A percentile compares a stretch with the other conserved stretches of the same genome.
Evolutionary conservation across 2,797 vertebrate species (phyloP).

Genomic region (Nyctibius grandis): DNA sequence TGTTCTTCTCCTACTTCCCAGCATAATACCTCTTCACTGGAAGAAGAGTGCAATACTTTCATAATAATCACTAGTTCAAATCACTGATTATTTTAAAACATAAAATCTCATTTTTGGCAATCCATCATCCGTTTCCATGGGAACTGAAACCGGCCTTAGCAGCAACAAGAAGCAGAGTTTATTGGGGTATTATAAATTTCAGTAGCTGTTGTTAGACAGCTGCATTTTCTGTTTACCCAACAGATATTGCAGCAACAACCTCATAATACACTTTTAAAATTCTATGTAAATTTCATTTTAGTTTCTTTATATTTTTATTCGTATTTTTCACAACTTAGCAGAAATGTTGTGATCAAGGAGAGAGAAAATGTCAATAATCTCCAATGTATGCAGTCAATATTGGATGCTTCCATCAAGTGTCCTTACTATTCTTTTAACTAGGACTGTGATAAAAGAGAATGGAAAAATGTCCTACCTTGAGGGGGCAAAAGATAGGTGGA

Average conservation of each 20-base stretch:
- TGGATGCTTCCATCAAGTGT: not conserved
- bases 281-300: not conserved
- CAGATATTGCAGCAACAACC: constrained; percentile 1
- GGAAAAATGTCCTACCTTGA: not conserved
- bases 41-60: constrained; percentile 9
- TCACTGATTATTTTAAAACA: constrained; percentile 64
- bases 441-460: not conserved
- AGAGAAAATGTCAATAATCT: not conserved
- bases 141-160: constrained; percentile 45
- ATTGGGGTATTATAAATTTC: constrained; percentile 45
- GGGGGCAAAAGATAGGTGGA: not conserved
- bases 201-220: constrained; percentile 40
- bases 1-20: not conserved
- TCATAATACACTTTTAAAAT: not conserved
- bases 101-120: constrained; percentile 53
- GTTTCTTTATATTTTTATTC: constrained; percentile 17
- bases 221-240: constrained; percentile 53
- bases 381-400: not conserved
- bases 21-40: not conserved
- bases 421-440: not conserved
- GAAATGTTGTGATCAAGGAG: not conserved
- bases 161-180: constrained; percentile 46
- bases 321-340: not conserved
- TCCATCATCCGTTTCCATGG: constrained; percentile 58
- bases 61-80: constrained; percentile 43